Conservation (phyloP, 2,888 invertebrate species). For the Stratiomys singularior region DNA sequence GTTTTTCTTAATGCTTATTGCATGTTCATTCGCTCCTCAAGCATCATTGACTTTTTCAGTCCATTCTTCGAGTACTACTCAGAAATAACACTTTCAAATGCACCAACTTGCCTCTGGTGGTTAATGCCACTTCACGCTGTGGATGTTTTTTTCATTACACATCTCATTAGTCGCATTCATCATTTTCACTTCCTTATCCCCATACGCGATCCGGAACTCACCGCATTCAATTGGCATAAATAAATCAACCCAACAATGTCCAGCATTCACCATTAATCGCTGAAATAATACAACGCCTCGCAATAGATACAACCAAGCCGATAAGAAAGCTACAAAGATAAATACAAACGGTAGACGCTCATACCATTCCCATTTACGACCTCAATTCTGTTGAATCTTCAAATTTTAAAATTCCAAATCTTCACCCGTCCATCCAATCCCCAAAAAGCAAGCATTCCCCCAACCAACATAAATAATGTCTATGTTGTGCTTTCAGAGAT, state of each 20-base stretch:
- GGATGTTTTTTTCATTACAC: background rate
- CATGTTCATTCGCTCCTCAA: too few relatives aligned
- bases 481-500: conserved; percentile 16
- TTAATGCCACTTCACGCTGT: too few relatives aligned
- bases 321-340: conserved; percentile 8
- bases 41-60: too few relatives aligned
- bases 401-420: conserved; percentile 10
- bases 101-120: too few relatives aligned
- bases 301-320: background rate
- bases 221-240: background rate
- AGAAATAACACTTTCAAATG: too few relatives aligned
- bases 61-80: too few relatives aligned
- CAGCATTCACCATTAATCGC: background rate
- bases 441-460: conserved; percentile 14
- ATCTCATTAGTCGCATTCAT: background rate
- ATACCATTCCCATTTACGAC: background rate
- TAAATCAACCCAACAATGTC: background rate
- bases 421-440: background rate
- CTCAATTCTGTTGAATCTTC: conserved; percentile 28
- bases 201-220: background rate
- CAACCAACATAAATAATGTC: conserved; percentile 21
- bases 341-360: background rate
- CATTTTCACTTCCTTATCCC: background rate
- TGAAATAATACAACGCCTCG: background rate
- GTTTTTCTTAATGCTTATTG: too few relatives aligned